Base-by-base conservation (phyloP, 2,888 invertebrate genomes). In the Perizoma flavofasciatum region DNA sequence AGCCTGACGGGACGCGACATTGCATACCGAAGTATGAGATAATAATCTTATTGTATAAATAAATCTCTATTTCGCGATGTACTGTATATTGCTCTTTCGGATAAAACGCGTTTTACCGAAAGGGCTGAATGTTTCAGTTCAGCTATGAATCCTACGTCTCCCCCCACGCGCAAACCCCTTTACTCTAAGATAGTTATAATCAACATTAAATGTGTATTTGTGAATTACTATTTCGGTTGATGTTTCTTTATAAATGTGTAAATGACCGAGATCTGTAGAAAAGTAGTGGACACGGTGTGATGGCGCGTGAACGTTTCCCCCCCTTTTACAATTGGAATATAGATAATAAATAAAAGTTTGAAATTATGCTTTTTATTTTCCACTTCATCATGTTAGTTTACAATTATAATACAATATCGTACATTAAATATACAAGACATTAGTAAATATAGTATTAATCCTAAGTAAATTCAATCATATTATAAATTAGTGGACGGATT, bases 191-290 rank as follows among this genome's bases (percentile, higher is more conserved):
- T 90, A 89, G 88, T 61, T 76, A 80, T 86, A 89, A 83, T 87
- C 88, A 88, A 88, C 89, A 90, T 89, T 86, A 88, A 90, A 90
- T 89, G 90, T 92, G 92, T 92, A 92, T 86, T 90, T 92, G 92
- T 92, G 91, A 89, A 89, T 91, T 89, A 82, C 82, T 86, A 86
- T 86, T 90, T 90, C 82, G 88, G 88, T 90, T 89, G 85, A 88
- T 82, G 85, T 89, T 91, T 87, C 85, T 89, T 89, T 90, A 75
- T 82, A 82, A 85, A 85, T 83, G 90, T 89, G 89, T 89, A 91
- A 87, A 92, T 91, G 91, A 85, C 81, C 82, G 87, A 89, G 84
- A 87, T 86, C 82, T 84, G 87, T 89, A 89, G 90, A 74, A 75
- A 79, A 71, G 88, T 89, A 89, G 89, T 84, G 83, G 22, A 84